A percentile compares a stretch with the other conserved stretches of the same genome.
Evolutionary conservation across 1,140 invertebrate species (phyloP).

Genomic region (Drosophila sproati): DNA sequence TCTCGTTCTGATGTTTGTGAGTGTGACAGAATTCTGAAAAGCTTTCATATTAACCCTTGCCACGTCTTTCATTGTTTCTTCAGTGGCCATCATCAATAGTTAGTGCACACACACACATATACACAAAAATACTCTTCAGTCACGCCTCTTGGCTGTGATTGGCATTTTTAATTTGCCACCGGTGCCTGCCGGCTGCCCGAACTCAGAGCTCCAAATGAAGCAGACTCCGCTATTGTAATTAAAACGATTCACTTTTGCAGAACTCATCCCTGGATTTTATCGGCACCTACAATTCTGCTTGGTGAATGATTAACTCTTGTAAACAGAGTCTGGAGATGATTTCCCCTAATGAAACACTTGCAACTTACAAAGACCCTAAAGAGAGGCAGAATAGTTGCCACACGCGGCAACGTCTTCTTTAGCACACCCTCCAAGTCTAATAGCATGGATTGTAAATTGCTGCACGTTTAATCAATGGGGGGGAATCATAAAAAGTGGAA

Average conservation of each 20-base stretch:
- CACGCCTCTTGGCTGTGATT: constrained; percentile 43
- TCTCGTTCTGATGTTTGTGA: background rate
- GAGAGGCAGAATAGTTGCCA: background rate
- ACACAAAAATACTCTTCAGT: constrained; percentile 2
- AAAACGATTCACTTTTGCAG: constrained; percentile 37
- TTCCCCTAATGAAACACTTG: constrained; percentile 33
- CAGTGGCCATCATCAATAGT: constrained; percentile 34
- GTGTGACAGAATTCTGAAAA: constrained; percentile 41
- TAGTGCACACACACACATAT: background rate
- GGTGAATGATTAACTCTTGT: background rate
- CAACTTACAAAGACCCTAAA: constrained; percentile 2
- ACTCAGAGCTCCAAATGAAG: constrained; percentile 8
- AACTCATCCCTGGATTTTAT: constrained; percentile 21
- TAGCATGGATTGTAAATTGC: constrained; percentile 8
- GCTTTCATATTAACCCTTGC: constrained; percentile 5
- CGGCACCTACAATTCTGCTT: background rate
- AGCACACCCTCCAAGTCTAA: background rate
- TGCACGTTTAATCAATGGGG: background rate
- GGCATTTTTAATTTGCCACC: constrained; percentile 52
- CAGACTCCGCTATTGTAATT: constrained; percentile 27
- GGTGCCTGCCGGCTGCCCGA: constrained; percentile 5
- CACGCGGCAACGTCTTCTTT: background rate
- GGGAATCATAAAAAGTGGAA: constrained; percentile 3
- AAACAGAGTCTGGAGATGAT: constrained; percentile 10
- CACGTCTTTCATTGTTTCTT: constrained; percentile 21